Base-by-base conservation (phyloP, 2,113 vertebrate genomes). In the Cettia cetti region DNA sequence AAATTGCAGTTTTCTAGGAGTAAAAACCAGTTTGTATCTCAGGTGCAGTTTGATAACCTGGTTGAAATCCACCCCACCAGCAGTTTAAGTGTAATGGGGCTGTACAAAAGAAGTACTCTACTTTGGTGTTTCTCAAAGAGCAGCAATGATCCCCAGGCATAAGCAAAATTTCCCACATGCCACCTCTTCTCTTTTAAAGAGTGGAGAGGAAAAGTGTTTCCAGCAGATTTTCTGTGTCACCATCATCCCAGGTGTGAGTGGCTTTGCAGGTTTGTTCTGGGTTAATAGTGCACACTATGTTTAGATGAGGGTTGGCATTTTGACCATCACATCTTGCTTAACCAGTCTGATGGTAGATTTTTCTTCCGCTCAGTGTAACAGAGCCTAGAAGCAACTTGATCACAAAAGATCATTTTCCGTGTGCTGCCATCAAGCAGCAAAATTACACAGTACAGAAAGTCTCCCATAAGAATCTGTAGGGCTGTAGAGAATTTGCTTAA, bases 271-370 rank as follows among this genome's bases (percentile, higher is more conserved):
- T 54, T 85, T 71, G 31, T 7, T 63, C 47, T 15, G 11, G 28
- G 12, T 84, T 78, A 49, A 66, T 26, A 70, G 39, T 40, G 17
- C 5, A 65, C 65, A 49, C 10, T 12, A 6, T 49, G 6, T 84
- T 75, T 76, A 47, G 18, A 28, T 42, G 14, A 42, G 4, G 7
- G 28, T 8, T 72, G 37, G 10, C 4, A 42, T 56, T 85, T 94
- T 86, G 72, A 50, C 50, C 13, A 28, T 57, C 22, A 35, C 9
- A 45, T 42, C 56, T 37, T 31, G 7, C 18, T 63, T 82, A 54
- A 64, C 28, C 21, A 76, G 27, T 27, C 3, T 21, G 23, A 40
- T n/a, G 13, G 11, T 20, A 13, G 3, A 7, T 0, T 0, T 11
- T 60, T 23, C 77, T 69, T 23, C 59, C 21, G 33, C 5, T 68